Evolutionary conservation across 2,888 invertebrate genomes (phyloP).

Genomic region (Hartigia nigra): DNA sequence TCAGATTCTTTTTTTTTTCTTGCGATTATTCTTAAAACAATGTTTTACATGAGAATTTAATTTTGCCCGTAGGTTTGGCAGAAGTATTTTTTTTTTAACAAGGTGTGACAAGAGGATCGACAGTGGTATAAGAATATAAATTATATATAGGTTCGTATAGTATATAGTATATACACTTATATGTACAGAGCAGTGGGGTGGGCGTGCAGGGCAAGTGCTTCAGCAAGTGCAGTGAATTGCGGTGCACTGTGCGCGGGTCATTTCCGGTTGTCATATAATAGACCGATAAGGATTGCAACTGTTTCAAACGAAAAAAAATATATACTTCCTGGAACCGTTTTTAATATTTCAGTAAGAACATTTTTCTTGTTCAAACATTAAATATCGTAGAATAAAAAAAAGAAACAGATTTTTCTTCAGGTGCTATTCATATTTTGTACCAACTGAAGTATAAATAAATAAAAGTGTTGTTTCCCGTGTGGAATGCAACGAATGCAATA

Average conservation of each 20-base stretch:
- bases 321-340: not conserved
- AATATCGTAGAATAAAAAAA: not conserved
- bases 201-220: slow-evolving; percentile 62
- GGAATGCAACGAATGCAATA: not conserved
- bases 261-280: slow-evolving; percentile 23
- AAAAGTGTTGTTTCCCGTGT: not conserved
- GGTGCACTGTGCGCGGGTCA: slow-evolving; percentile 59
- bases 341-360: not conserved
- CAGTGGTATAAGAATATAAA: slow-evolving; percentile 20
- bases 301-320: not conserved
- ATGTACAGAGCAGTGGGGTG: slow-evolving; percentile 50
- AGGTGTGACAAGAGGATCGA: not conserved
- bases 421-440: not conserved
- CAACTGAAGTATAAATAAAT: not conserved
- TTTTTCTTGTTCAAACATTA: not conserved
- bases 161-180: slow-evolving; percentile 35
- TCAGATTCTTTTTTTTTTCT: not conserved
- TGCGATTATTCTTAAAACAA: not conserved
- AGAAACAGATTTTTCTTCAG: not conserved
- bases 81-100: not conserved
- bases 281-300: not conserved
- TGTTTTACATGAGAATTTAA: not conserved
- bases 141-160: slow-evolving; percentile 31
- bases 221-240: slow-evolving; percentile 63
- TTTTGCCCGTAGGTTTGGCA: not conserved